A percentile compares a stretch with the other conserved stretches of the same genome.
These are phyloP conservation scores for Acromyrmex echinatior DNA, from an alignment of 1,140 invertebrate genomes.

Conservation along the genomic window DNA sequence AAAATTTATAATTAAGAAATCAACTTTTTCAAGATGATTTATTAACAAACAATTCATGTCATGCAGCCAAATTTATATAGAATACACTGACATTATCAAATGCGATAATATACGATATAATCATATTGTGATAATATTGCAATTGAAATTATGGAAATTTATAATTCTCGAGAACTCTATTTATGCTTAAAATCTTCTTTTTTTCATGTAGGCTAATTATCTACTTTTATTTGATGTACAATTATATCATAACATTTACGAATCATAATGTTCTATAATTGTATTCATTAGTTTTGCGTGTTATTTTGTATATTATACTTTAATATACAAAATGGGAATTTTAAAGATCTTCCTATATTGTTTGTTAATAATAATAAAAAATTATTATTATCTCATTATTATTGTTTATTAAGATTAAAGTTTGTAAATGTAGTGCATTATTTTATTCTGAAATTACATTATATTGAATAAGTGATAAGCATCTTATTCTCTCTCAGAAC, in stretches of 20 bases:
- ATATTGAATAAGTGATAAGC: too few species aligned
- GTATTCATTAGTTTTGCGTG: not conserved
- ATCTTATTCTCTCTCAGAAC: too few species aligned
- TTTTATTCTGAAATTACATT: not conserved
- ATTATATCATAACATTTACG: not conserved
- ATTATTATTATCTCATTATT: not conserved
- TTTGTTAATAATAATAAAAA: not conserved
- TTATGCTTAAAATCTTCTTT: not conserved
- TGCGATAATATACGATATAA: not conserved
- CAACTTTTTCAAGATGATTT: not conserved
- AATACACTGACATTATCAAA: conserved; percentile 8
- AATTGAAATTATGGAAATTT: not conserved
- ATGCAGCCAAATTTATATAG: not conserved
- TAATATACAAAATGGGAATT: not conserved
- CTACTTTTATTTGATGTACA: not conserved
- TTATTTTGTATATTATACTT: not conserved
- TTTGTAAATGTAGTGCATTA: not conserved
- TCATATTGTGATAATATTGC: not conserved
- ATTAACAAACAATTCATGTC: not conserved
- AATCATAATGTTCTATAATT: not conserved
- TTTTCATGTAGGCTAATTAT: not conserved
- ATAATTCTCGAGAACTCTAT: not conserved
- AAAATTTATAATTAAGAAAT: too few species aligned
- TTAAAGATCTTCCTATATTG: not conserved
- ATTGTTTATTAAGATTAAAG: not conserved